Evolutionary conservation across 64 coral and sea anemone species (phyloP), one percentile per base, ranked within the genome.

Genomic region (Actinia tenebrosa): DNA sequence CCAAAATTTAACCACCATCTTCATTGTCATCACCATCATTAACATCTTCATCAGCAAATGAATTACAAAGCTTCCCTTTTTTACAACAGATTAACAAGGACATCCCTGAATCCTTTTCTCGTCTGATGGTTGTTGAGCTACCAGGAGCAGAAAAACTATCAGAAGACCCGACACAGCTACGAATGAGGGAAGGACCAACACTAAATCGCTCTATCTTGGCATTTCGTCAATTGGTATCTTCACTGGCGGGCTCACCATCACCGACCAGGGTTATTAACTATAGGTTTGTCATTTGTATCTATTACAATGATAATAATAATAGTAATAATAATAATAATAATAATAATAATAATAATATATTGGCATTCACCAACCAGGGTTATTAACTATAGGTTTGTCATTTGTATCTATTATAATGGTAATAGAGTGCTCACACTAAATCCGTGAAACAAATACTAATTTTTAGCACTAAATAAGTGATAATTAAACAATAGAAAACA

Each of bases 141-240:
- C 91, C 94, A 93, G 91, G 94, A 77, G 94, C 94, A 42, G 94
- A 96, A 68, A 93, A 92, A 44, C 84, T 96, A 30, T 84, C 91
- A 69, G 94, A 96, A 44, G 94, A 96, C 63, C 91, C 91, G 20
- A 96, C 85, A n/a, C 91, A 96, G 54, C 87, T 96, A 13, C 79
- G 88, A 3, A 96, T 96, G 94, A 92, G 91, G 64, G 94, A 96
- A 90, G 94, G 94, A 18, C 91, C 88, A 59, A 87, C 91, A 5
- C 37, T 96, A 4, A 96, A 96, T 71, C 84, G 88, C 16, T 87
- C 91, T 44, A 75, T 96, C 44, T 45, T 92, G 27, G 79, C 94
- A 44, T 89, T 96, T 69, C 77, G 60, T 64, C 80, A 90, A n/a
- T 44, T 93, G 63, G 91, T 96, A 13, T 44, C 63, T 53, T 68